Conservation (phyloP, 2,888 invertebrate species). For the Scaptomyza reducta region DNA sequence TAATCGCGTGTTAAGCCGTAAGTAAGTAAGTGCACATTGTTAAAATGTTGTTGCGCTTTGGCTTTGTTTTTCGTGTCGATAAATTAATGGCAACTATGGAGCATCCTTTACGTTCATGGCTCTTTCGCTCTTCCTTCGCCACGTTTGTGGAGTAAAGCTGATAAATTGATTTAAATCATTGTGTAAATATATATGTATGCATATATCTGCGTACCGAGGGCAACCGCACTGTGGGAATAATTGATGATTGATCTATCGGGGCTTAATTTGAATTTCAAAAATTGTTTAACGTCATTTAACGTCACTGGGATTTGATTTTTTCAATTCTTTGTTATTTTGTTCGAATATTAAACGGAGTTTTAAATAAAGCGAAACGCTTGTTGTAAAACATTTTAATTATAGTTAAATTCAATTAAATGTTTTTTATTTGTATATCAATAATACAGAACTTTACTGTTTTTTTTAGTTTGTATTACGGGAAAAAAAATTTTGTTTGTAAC, state of each 20-base stretch:
- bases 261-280: neutral
- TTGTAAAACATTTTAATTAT: neutral
- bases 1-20: slow-evolving; percentile 71
- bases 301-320: neutral
- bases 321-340: neutral
- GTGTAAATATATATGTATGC: slow-evolving; percentile 50
- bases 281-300: neutral
- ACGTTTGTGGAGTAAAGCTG: slow-evolving; percentile 44
- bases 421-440: neutral
- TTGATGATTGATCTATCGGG: neutral
- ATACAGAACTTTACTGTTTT: neutral
- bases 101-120: neutral
- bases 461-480: too few species aligned
- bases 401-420: neutral
- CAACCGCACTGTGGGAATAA: slow-evolving; percentile 11
- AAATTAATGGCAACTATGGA: slow-evolving; percentile 40
- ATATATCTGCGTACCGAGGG: neutral
- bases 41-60: slow-evolving; percentile 40
- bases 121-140: neutral
- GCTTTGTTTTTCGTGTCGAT: slow-evolving; percentile 55
- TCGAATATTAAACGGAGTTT: neutral
- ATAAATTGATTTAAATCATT: slow-evolving; percentile 74
- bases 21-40: slow-evolving; percentile 40
- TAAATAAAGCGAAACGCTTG: neutral
- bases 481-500: too few species aligned